phyloP scores from a whole-genome alignment of 2,797 vertebrate species.

The Halcyon badia region DNA sequence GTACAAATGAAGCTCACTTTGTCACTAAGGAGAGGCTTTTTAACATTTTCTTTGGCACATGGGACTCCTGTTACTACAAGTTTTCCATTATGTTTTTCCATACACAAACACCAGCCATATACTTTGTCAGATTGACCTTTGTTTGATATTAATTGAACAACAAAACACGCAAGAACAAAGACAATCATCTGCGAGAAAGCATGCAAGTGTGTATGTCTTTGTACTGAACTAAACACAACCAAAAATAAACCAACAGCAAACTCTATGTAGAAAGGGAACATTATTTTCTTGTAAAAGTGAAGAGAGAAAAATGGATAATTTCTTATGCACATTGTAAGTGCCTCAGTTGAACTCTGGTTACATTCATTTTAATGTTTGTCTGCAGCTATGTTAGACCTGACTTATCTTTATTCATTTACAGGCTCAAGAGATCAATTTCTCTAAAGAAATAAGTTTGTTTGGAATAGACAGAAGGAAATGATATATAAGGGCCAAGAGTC shows the following conservation, averaged over 20 bases:
- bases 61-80: slow-evolving; percentile 55
- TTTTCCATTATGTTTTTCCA: slow-evolving; percentile 55
- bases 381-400: not conserved
- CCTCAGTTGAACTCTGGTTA: not conserved
- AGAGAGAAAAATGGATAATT: not conserved
- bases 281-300: not conserved
- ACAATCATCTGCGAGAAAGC: not conserved
- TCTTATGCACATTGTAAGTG: not conserved
- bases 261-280: not conserved
- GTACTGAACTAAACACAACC: not conserved
- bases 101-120: slow-evolving; percentile 36
- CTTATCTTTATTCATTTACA: not conserved
- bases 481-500: not conserved
- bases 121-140: slow-evolving; percentile 72
- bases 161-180: slow-evolving; percentile 44
- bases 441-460: not conserved
- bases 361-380: not conserved
- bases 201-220: not conserved
- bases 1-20: slow-evolving; percentile 73
- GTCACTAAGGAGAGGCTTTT: slow-evolving; percentile 67
- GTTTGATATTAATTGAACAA: slow-evolving; percentile 63
- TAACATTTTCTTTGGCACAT: slow-evolving; percentile 62
- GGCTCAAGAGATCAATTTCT: not conserved
- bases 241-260: not conserved
- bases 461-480: not conserved